A percentile compares a stretch with the other conserved stretches of the same genome.
phyloP scores from a whole-genome alignment of 2,797 vertebrate species.

The Antennarius maculatus region DNA sequence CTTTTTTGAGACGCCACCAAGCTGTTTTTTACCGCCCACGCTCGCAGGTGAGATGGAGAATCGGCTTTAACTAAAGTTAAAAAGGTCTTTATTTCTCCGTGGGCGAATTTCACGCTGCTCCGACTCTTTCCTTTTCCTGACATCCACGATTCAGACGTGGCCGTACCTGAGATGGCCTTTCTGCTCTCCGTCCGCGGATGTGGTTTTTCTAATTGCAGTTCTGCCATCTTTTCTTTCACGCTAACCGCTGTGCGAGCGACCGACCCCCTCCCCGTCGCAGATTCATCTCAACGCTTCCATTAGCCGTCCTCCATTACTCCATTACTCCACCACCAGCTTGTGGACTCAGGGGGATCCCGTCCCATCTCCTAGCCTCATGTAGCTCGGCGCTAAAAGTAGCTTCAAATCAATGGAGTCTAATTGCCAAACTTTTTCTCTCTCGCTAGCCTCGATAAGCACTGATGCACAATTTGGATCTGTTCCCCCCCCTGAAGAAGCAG shows the following conservation, averaged over 20 bases:
- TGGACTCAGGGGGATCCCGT: background rate
- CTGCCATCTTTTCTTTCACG: background rate
- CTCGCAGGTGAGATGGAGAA: background rate
- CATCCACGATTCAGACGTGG: background rate
- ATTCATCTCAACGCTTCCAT: background rate
- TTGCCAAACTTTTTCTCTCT: background rate
- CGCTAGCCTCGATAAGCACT: too few species aligned
- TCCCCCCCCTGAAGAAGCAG: background rate
- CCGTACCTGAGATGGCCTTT: background rate
- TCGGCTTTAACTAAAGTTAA: background rate
- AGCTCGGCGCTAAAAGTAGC: background rate
- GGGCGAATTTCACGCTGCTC: background rate
- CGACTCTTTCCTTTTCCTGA: background rate
- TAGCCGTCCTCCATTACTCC: background rate
- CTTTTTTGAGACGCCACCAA: slow-evolving; percentile 4
- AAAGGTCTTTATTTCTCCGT: background rate
- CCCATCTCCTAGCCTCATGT: background rate
- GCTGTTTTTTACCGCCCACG: slow-evolving; percentile 3
- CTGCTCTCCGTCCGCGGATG: background rate
- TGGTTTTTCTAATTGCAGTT: background rate
- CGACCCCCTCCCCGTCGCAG: background rate
- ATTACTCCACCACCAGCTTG: background rate
- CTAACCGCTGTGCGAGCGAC: background rate
- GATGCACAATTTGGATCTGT: too few species aligned
- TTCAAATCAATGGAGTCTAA: background rate